These are phyloP conservation scores for Callosobruchus maculatus DNA, from an alignment of 2,888 invertebrate species.

Conservation along the genomic window DNA sequence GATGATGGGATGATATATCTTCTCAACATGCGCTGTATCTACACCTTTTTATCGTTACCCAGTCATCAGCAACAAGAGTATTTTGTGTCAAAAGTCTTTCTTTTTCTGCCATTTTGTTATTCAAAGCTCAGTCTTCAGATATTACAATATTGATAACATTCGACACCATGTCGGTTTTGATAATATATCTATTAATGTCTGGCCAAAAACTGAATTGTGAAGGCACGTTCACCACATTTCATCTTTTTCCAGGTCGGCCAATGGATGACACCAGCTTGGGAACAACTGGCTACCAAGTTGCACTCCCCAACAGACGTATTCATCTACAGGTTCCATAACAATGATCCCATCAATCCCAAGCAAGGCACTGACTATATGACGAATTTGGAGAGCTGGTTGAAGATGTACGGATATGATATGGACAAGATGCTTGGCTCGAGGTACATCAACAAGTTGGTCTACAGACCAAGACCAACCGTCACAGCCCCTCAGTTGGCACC, in stretches of 20 bases:
- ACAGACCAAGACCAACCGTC: conserved; percentile 73
- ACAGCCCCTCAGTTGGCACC: conserved; percentile 78
- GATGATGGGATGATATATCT: no score
- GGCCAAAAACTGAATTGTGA: no score
- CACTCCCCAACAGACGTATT: conserved; percentile 87
- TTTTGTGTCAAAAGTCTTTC: no score
- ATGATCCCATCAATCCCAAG: conserved; percentile 82
- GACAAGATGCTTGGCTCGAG: conserved; percentile 80
- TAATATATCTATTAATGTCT: no score
- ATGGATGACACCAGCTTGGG: conserved; percentile 95
- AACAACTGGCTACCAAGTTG: conserved; percentile 77
- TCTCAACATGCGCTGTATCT: no score
- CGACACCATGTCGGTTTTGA: no score
- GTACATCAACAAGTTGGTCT: conserved; percentile 74
- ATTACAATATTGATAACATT: no score
- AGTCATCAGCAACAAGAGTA: no score
- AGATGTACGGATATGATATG: conserved; percentile 80
- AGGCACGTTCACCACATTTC: no score
- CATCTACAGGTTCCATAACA: conserved; percentile 86
- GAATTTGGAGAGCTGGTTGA: conserved; percentile 82
- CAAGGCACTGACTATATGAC: conserved; percentile 80
- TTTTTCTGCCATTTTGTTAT: no score
- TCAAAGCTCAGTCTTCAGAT: no score
- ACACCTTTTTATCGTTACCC: no score
- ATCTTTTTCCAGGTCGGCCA: conserved; percentile 64